These are phyloP conservation scores for Tarsius wallacei DNA, from an alignment of 2,797 vertebrate genomes.

Conservation along the genomic window DNA sequence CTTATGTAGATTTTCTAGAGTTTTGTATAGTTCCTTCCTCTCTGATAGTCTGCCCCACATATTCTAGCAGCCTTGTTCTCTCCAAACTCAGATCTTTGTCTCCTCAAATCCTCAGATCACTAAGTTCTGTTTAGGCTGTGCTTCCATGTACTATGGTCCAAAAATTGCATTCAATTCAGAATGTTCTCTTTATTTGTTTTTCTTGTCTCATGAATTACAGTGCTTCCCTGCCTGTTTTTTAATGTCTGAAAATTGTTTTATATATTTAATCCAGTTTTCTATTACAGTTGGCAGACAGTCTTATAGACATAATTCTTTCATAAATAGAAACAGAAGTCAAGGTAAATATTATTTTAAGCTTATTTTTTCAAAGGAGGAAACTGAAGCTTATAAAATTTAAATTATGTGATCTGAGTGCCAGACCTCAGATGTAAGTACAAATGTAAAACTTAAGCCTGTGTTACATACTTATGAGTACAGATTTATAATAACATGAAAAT, in stretches of 20 bases:
- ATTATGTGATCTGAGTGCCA: neutral
- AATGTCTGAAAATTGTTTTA: neutral
- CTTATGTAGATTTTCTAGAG: neutral
- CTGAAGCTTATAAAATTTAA: neutral
- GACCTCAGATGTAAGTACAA: neutral
- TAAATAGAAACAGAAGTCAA: slow-evolving; percentile 20
- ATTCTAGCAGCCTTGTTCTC: neutral
- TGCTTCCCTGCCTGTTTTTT: neutral
- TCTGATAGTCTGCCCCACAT: neutral
- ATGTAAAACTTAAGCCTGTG: neutral
- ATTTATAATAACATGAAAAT: neutral
- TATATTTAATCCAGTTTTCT: neutral
- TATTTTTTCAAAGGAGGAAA: neutral
- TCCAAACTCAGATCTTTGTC: neutral
- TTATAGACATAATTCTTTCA: neutral
- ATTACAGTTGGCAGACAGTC: neutral
- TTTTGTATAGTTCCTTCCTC: neutral
- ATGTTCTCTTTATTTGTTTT: neutral
- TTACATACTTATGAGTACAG: neutral
- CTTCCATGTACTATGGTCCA: neutral
- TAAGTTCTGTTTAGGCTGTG: neutral
- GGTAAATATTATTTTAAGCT: slow-evolving; percentile 6
- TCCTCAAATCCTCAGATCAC: neutral
- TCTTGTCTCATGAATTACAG: neutral
- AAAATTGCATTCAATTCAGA: neutral